Evolutionary conservation across 2,113 vertebrate species (phyloP), one percentile per base, ranked within the genome.

Genomic region (Microcebus murinus): DNA sequence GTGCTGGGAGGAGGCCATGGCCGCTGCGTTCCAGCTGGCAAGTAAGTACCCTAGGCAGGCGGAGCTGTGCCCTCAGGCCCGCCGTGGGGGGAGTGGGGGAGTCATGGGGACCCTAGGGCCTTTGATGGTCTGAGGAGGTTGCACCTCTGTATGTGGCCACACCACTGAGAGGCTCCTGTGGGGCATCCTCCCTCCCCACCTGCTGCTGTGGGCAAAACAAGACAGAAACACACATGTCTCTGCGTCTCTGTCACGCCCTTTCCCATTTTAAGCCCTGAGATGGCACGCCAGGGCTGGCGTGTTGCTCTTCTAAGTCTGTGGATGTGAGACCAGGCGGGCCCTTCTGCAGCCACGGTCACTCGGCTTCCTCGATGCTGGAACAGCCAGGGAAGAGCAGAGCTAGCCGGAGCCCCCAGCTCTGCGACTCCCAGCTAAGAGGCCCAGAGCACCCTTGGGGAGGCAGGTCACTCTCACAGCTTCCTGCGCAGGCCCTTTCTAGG

Each of bases 1-100:
- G 95, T 99, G 99, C 99, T 99, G 99, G 99, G 99, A 99, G 98
- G 99, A 99, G 97, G 99, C 99, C 98, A 99, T 99, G 59, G 99
- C 99, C 27, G 99, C 99, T 0, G 99, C 99, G 14, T 99, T 99
- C 98, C 99, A 99, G 97, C 98, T 99, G 93, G 99, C 99, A 94
- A 99, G 99, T 99, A 98, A 99, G 99, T 99, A 98, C 10, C 90
- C 80, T 10, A 48, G 83, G 39, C 14, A 4, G 68, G 50, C 25
- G 50, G 59, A 8, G n/a, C 20, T 1, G 8, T 6, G 3, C 6
- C 29, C 29, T 31, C 25, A 65, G 61, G 61, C 34, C 23, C 34
- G 52, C 52, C 17, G 6, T 55, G 52, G 17, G 52, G 52, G 17
- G 17, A 20, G 17, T 18, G 17, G 52, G 52, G 17, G 52, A 55